These are phyloP conservation scores for Mylabris phalerata DNA, from an alignment of 1,140 invertebrate genomes.

Conservation along the genomic window DNA sequence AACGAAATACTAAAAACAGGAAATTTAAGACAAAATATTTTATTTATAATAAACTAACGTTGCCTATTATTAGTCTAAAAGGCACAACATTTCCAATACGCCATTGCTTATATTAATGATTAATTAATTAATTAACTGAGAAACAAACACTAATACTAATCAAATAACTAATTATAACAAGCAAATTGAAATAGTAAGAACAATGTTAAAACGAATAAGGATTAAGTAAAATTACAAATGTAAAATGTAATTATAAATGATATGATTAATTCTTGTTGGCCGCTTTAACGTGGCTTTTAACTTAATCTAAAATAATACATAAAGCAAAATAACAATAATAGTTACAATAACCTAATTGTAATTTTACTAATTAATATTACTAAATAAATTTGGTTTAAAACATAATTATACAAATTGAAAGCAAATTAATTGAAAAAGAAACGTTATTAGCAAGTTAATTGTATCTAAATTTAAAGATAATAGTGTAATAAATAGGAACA, in stretches of 20 bases:
- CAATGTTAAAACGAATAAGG: slow-evolving; percentile 4
- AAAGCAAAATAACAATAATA: slow-evolving; percentile 9
- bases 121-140: background rate
- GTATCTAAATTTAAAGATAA: background rate
- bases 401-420: background rate
- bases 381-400: background rate
- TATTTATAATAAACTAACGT: background rate
- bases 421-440: background rate
- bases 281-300: slow-evolving; percentile 12
- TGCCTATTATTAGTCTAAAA: background rate
- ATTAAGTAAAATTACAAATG: slow-evolving; percentile 3
- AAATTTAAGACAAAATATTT: background rate
- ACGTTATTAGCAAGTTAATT: background rate
- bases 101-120: slow-evolving; percentile 2
- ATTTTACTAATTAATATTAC: background rate
- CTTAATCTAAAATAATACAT: slow-evolving; percentile 17
- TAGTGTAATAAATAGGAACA: background rate
- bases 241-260: slow-evolving; percentile 24
- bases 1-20: too few relatives aligned
- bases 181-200: slow-evolving; percentile 2
- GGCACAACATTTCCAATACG: slow-evolving; percentile 7
- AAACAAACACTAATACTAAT: background rate
- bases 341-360: background rate
- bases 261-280: slow-evolving; percentile 40
- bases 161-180: background rate